Conservation (phyloP, 1,140 invertebrate genomes). For the Hylyphantes graminicola region DNA sequence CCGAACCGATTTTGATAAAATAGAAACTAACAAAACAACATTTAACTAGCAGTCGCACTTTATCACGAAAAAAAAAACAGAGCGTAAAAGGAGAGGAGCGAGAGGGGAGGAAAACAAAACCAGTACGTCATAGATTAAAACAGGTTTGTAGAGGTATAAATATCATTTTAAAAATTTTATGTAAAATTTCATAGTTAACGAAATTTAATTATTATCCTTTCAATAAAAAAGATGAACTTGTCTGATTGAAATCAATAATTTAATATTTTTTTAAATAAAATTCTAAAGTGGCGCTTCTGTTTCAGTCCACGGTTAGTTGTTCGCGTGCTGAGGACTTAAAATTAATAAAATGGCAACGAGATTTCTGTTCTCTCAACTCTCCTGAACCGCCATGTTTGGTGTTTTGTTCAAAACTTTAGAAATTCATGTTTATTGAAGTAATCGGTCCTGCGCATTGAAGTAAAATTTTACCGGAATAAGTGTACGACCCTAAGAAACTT, state of each 20-base stretch:
- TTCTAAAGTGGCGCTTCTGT: neutral
- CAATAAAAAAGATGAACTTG: neutral
- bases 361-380: constrained; percentile 54
- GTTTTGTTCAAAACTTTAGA: constrained; percentile 32
- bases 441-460: neutral
- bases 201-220: no score
- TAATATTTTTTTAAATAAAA: neutral
- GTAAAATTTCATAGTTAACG: no score
- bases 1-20: no score
- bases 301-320: constrained; percentile 39
- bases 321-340: constrained; percentile 30
- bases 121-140: no score
- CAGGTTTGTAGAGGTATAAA: neutral
- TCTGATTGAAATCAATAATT: neutral
- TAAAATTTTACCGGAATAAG: neutral
- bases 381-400: constrained; percentile 56
- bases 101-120: no score
- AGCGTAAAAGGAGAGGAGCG: no score
- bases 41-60: no score
- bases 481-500: neutral
- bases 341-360: constrained; percentile 41
- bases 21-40: no score
- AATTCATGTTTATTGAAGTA: neutral
- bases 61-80: no score
- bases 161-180: neutral